These are phyloP conservation scores for Busseola fusca DNA, from an alignment of 2,888 invertebrate species.

Conservation along the genomic window DNA sequence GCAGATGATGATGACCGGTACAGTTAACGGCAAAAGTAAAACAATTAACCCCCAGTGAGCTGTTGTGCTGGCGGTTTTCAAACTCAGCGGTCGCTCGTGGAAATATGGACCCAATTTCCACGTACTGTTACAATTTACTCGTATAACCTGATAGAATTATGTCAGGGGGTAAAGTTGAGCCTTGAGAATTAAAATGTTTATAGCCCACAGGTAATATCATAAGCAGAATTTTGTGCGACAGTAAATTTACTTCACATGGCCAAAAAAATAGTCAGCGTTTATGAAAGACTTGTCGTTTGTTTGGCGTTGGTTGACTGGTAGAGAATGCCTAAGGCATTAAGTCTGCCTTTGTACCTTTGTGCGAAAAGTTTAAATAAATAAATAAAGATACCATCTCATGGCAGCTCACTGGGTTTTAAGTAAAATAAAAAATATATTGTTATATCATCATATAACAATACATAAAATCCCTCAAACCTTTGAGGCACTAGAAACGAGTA, in stretches of 20 bases:
- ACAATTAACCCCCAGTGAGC: conserved; percentile 78
- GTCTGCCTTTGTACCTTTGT: too few relatives aligned
- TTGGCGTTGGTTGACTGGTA: too few relatives aligned
- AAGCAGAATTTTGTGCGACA: conserved; percentile 59
- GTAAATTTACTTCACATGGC: conserved; percentile 52
- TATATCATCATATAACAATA: conserved; percentile 54
- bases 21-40: conserved; percentile 79
- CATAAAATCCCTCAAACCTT: conserved; percentile 65
- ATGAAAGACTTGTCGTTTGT: too few relatives aligned
- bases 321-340: too few relatives aligned
- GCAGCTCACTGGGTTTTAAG: conserved; percentile 40
- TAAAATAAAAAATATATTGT: conserved; percentile 49
- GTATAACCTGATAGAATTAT: conserved; percentile 62
- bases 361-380: too few relatives aligned
- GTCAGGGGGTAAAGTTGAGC: conserved; percentile 61
- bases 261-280: conserved; percentile 49
- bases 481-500: conserved; percentile 69
- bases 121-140: conserved; percentile 62
- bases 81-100: conserved; percentile 64
- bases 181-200: conserved; percentile 64
- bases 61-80: conserved; percentile 73
- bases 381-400: conserved; percentile 40
- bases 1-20: too few relatives aligned
- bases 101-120: conserved; percentile 66
- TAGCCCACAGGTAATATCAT: conserved; percentile 52